These are phyloP conservation scores for Palythoa grandis DNA, from an alignment of 92 coral and sea anemone species.

Conservation along the genomic window DNA sequence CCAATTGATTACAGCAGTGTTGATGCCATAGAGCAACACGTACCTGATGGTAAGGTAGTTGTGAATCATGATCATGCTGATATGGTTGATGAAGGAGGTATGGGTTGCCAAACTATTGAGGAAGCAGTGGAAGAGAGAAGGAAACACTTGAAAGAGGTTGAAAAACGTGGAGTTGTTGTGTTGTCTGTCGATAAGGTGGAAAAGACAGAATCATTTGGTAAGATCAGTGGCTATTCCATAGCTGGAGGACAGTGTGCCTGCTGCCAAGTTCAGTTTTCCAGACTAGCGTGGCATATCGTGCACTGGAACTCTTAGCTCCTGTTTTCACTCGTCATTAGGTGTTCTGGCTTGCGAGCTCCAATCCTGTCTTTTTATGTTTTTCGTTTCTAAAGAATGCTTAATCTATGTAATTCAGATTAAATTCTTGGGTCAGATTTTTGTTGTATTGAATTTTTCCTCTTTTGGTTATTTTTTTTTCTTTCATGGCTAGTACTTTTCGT, in stretches of 20 bases:
- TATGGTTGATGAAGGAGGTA: conserved; percentile 86
- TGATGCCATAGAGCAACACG: not conserved
- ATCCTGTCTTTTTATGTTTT: not conserved
- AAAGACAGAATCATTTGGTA: conserved; percentile 20
- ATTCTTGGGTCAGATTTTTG: not conserved
- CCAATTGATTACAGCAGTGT: conserved; percentile 38
- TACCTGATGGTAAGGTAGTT: conserved; percentile 30
- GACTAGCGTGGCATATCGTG: not conserved
- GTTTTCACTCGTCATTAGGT: conserved; percentile 14
- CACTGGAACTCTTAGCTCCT: not conserved
- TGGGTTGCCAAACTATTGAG: conserved; percentile 70
- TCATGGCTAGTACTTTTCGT: no score
- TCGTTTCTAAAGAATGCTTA: not conserved
- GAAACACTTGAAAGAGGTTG: conserved; percentile 57
- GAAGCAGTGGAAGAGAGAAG: conserved; percentile 79
- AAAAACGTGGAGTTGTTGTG: conserved; percentile 66
- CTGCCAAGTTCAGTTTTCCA: conserved; percentile 3
- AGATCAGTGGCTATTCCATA: not conserved
- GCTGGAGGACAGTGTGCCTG: conserved; percentile 15
- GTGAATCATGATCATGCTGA: conserved; percentile 18
- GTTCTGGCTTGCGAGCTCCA: conserved; percentile 21
- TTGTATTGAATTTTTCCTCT: not conserved
- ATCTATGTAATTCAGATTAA: not conserved
- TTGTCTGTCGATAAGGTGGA: conserved; percentile 52
- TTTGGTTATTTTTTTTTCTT: not conserved